Conservation (phyloP, 2,797 vertebrate genomes). For the Siniperca scherzeri region DNA sequence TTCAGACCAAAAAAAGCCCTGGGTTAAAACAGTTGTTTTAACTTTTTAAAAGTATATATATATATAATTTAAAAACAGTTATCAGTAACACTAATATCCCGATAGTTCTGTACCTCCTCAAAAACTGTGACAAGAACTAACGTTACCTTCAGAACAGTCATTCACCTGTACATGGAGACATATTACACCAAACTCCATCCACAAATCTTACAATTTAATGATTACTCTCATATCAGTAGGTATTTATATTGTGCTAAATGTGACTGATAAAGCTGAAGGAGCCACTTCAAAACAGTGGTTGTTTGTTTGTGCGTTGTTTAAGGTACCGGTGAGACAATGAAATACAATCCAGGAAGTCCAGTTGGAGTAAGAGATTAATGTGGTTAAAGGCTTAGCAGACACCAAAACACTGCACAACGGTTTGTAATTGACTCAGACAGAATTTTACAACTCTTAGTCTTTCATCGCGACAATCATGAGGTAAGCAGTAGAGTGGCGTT, state of each 20-base stretch:
- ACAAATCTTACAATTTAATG: not conserved
- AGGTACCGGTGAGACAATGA: not conserved
- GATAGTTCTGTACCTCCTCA: not conserved
- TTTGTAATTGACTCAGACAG: too few relatives aligned
- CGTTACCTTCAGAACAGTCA: not conserved
- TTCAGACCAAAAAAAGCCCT: not conserved
- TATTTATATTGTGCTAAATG: not conserved
- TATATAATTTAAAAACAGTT: too few relatives aligned
- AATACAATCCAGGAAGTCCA: not conserved
- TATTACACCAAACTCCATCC: not conserved
- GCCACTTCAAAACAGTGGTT: too few relatives aligned
- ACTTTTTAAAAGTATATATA: too few relatives aligned
- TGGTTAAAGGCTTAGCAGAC: too few relatives aligned
- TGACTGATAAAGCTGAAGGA: not conserved
- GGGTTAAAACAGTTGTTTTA: too few relatives aligned
- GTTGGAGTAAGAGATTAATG: not conserved
- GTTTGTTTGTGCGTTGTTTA: not conserved
- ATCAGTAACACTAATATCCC: too few relatives aligned
- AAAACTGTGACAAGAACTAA: not conserved
- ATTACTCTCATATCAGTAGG: not conserved
- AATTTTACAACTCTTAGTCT: too few relatives aligned
- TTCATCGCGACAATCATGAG: too few relatives aligned
- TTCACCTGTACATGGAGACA: not conserved
- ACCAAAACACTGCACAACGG: too few relatives aligned
- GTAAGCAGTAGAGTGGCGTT: too few relatives aligned